These are phyloP conservation scores for Tympanuchus pallidicinctus DNA, from an alignment of 2,113 vertebrate genomes.

Conservation along the genomic window DNA sequence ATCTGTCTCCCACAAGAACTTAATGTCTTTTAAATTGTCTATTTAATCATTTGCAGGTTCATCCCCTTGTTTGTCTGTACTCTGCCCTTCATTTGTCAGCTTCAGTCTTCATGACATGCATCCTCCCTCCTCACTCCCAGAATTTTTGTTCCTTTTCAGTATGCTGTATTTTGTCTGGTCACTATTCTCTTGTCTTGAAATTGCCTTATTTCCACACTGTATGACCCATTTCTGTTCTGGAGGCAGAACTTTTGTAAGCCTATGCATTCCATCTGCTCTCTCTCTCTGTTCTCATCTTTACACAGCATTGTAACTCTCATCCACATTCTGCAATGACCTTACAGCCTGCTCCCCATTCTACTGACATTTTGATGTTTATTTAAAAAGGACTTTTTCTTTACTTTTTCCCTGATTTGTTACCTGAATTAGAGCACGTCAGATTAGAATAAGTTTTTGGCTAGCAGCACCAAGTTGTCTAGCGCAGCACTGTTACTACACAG, in stretches of 20 bases:
- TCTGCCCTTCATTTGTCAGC: constrained; percentile 54
- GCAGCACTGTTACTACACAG: not conserved
- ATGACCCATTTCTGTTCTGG: not conserved
- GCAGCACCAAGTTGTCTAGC: not conserved
- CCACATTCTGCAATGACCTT: not conserved
- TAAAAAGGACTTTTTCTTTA: not conserved
- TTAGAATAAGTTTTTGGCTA: not conserved
- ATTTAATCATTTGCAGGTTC: constrained; percentile 54
- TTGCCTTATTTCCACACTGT: not conserved
- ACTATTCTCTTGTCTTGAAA: not conserved
- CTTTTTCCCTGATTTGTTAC: not conserved
- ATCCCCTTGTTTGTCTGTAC: not conserved
- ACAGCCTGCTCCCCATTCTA: not conserved
- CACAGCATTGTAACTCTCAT: not conserved
- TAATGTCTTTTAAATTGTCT: constrained; percentile 60
- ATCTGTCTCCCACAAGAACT: constrained; percentile 46
- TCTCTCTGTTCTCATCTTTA: not conserved
- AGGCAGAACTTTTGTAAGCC: not conserved
- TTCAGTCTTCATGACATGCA: not conserved
- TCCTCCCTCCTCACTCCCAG: rapidly evolving
- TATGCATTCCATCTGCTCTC: not conserved
- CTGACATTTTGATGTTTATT: not conserved
- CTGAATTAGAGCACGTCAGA: not conserved
- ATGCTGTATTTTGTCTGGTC: not conserved
- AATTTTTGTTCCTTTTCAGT: not conserved